A percentile compares a stretch with the other conserved stretches of the same genome.
phyloP scores from a whole-genome alignment of 2,797 vertebrate genomes.

The Cirrhinus molitorella region DNA sequence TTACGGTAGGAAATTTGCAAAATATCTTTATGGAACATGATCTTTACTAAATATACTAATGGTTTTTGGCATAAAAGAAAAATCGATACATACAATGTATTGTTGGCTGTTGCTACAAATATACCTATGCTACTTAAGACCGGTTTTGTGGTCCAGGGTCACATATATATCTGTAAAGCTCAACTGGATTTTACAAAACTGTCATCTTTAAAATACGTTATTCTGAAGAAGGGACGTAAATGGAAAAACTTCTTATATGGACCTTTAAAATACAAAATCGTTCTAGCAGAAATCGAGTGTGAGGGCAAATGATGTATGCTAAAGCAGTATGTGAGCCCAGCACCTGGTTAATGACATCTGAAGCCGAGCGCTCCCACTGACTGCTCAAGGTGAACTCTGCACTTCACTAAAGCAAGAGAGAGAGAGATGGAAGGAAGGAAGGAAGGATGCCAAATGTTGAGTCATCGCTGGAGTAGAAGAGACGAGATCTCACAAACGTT shows the following conservation, averaged over 20 bases:
- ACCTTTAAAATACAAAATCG: neutral
- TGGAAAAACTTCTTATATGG: neutral
- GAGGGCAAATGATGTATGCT: neutral
- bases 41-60: no score
- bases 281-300: neutral
- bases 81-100: no score
- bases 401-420: slow-evolving; percentile 13
- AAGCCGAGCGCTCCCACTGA: slow-evolving; percentile 27
- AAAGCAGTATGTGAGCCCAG: slow-evolving; percentile 3
- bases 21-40: no score
- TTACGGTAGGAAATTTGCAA: no score
- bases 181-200: neutral
- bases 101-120: no score
- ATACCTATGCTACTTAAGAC: no score
- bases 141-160: no score
- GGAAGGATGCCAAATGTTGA: slow-evolving; percentile 31
- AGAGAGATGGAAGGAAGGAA: slow-evolving; percentile 37
- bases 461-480: slow-evolving; percentile 44
- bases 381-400: slow-evolving; percentile 60
- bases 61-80: no score
- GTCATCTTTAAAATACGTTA: neutral
- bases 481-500: slow-evolving; percentile 44
- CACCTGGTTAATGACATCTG: slow-evolving; percentile 35
- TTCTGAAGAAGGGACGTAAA: neutral
- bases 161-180: neutral